These are phyloP conservation scores for Entomobrya proxima DNA, from an alignment of 2,888 invertebrate genomes.

Conservation along the genomic window DNA sequence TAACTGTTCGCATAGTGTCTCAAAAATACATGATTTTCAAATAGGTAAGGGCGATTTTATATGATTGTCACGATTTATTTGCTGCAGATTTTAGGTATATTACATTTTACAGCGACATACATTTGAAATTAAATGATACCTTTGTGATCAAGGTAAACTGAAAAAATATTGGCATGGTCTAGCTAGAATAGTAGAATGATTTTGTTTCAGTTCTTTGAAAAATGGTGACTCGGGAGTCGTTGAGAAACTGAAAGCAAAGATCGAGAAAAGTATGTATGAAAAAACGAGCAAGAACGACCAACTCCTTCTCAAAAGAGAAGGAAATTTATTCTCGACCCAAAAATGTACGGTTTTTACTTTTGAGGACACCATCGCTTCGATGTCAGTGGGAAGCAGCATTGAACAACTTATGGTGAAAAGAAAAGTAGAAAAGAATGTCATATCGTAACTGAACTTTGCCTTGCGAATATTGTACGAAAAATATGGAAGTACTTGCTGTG, in stretches of 20 bases:
- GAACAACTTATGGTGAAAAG: neutral
- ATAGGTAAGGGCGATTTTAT: too few species aligned
- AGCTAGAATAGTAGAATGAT: neutral
- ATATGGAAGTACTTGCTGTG: neutral
- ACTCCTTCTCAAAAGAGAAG: neutral
- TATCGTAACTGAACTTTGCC: neutral
- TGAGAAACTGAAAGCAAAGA: slow-evolving; percentile 32
- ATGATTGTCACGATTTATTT: too few species aligned
- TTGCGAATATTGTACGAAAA: neutral
- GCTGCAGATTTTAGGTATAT: too few species aligned
- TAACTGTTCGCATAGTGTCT: too few species aligned
- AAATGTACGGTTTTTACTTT: slow-evolving; percentile 40
- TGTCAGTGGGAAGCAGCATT: neutral
- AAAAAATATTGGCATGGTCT: too few species aligned
- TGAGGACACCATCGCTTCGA: slow-evolving; percentile 24
- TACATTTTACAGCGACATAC: too few species aligned
- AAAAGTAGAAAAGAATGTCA: neutral
- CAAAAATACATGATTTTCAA: too few species aligned
- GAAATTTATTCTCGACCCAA: slow-evolving; percentile 44
- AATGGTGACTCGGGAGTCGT: slow-evolving; percentile 39
- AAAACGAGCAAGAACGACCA: slow-evolving; percentile 38
- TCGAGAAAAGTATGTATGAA: slow-evolving; percentile 15
- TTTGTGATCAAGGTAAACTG: too few species aligned
- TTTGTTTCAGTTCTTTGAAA: neutral
- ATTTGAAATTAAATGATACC: too few species aligned